Conservation (phyloP, 1,140 invertebrate genomes). For the Drepana arcuata region DNA sequence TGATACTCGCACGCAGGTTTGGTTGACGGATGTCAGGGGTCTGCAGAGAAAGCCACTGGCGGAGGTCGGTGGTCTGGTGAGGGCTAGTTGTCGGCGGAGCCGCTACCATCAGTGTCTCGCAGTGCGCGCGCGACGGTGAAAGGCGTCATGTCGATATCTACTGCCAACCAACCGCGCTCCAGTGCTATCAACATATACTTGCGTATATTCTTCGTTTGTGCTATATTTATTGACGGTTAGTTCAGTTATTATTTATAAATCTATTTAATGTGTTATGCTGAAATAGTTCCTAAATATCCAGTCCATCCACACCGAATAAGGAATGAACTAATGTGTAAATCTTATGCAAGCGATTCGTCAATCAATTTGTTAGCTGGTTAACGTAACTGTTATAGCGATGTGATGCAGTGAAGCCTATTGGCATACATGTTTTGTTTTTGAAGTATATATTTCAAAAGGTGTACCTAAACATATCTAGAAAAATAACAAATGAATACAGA, state of each 20-base stretch:
- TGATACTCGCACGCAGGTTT: background rate
- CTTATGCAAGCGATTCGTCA: conserved; percentile 52
- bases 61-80: conserved; percentile 39
- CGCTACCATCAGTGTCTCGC: conserved; percentile 18
- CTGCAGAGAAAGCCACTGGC: conserved; percentile 53
- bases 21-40: conserved; percentile 13
- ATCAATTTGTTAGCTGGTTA: conserved; percentile 34
- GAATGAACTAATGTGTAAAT: conserved; percentile 27
- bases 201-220: conserved; percentile 52
- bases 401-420: conserved; percentile 49
- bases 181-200: conserved; percentile 36
- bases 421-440: background rate
- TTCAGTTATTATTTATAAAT: conserved; percentile 11
- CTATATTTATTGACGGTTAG: conserved; percentile 54
- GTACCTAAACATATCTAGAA: background rate
- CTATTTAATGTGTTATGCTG: too few species aligned
- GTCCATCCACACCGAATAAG: too few species aligned
- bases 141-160: conserved; percentile 44
- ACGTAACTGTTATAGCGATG: conserved; percentile 47
- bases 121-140: conserved; percentile 60
- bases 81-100: conserved; percentile 20
- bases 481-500: too few species aligned
- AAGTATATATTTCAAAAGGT: background rate
- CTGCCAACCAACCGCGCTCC: conserved; percentile 26
- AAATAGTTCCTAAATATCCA: too few species aligned